Evolutionary conservation across 2,113 vertebrate species (phyloP), one percentile per base, ranked within the genome.

Genomic region (Sylvilagus bachmani): DNA sequence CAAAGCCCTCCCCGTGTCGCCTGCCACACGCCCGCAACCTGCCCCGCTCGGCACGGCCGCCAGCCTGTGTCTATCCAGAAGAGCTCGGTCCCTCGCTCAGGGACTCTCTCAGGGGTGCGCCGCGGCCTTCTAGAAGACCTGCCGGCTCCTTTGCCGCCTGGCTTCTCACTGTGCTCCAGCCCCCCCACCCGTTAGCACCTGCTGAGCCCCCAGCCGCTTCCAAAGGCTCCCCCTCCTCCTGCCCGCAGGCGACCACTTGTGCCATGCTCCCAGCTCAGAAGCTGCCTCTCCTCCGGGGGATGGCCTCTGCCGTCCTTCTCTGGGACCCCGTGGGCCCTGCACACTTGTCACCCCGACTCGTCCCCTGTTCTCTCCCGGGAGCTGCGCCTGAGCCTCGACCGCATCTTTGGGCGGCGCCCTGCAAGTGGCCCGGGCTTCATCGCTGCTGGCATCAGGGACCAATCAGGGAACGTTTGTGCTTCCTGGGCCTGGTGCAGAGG

Each of bases 1-100:
- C 24, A 55, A 12, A 1, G 12, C 19, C 2, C 58, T 22, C n/a
- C 33, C 3, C 0, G 0, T 19, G 5, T 14, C 55, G 11, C 55
- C 55, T 58, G 55, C 55, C 55, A 58, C 55, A 58, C 14, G 19
- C 17, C 55, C 6, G 19, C 55, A 58, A 58, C 19, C 53, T 33
- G 64, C 11, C 0, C 0, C 44, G 44, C 44, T 44, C 44, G 7
- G 44, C 44, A 44, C 44, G 44, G 44, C 44, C 44, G 6, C 44
- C 44, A 44, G 44, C 44, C 44, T 44, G 44, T 44, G 44, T 44
- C 44, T 44, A 7, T 6, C 44, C 44, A 44, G 6, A 44, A 44
- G 44, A 44, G 0, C 27, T 84, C 4, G 0, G 31, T 29, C 22
- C 70, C 79, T 33, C 10, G 78, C 58, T n/a, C 33, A 79, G 33